phyloP scores from a whole-genome alignment of 1,140 invertebrate species.

The Drosophila ficusphila region DNA sequence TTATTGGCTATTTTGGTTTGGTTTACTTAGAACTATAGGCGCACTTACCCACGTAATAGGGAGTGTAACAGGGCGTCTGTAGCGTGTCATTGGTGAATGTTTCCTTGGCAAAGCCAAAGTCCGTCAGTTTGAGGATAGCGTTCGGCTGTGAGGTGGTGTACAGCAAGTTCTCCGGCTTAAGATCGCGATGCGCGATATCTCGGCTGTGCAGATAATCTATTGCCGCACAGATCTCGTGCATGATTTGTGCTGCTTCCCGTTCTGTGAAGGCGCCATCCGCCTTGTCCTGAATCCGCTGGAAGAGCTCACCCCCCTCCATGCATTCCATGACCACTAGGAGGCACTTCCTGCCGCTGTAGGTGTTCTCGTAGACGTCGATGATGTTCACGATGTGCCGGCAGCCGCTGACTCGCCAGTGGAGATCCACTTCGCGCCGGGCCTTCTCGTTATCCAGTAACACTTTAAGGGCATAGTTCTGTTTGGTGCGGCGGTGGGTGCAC shows the following conservation, averaged over 20 bases:
- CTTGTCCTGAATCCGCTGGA: conserved; percentile 97
- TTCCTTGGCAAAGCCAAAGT: conserved; percentile 99
- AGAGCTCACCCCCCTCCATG: conserved; percentile 98
- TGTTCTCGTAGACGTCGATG: conserved; percentile 98
- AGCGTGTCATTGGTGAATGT: conserved; percentile 93
- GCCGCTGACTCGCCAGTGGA: conserved; percentile 96
- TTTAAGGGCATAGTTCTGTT: conserved; percentile 94
- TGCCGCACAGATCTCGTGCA: conserved; percentile 98
- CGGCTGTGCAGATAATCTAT: conserved; percentile 97
- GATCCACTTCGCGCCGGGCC: conserved; percentile 96
- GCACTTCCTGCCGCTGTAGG: conserved; percentile 94
- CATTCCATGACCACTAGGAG: conserved; percentile 99
- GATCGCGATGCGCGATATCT: conserved; percentile 98
- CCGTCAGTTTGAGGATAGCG: conserved; percentile 96
- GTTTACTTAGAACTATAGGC: too few relatives aligned
- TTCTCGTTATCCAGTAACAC: conserved; percentile 96
- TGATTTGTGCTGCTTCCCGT: conserved; percentile 91
- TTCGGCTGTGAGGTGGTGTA: conserved; percentile 89
- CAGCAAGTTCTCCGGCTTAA: conserved; percentile 96
- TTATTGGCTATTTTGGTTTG: too few relatives aligned
- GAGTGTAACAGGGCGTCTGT: conserved; percentile 99
- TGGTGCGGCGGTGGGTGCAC: conserved; percentile 88
- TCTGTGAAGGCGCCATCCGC: conserved; percentile 97
- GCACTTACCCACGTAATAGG: conserved; percentile 94
- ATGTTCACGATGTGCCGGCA: conserved; percentile 97